Evolutionary conservation across 2,797 vertebrate species (phyloP).

Genomic region (Glyptemys insculpta): DNA sequence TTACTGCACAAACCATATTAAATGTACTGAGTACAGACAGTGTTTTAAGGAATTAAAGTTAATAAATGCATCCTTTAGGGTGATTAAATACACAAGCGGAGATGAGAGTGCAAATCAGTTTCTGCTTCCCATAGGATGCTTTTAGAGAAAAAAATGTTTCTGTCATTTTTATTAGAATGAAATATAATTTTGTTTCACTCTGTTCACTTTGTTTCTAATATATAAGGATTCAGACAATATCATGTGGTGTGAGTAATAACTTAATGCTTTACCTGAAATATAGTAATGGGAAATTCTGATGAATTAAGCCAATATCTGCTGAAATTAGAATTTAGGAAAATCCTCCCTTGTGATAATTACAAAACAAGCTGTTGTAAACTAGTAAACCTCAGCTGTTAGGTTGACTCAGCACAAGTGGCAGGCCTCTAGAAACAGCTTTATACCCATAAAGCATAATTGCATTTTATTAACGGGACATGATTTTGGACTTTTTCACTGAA

Average conservation of each 20-base stretch:
- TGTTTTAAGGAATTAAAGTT: conserved; percentile 40
- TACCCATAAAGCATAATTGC: conserved; percentile 60
- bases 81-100: conserved; percentile 64
- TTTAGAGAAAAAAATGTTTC: conserved; percentile 28
- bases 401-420: conserved; percentile 41
- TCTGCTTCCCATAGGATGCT: conserved; percentile 45
- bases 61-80: conserved; percentile 55
- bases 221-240: conserved; percentile 51
- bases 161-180: conserved; percentile 61
- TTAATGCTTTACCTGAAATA: conserved; percentile 67
- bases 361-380: conserved; percentile 58
- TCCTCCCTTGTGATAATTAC: conserved; percentile 64
- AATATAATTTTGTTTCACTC: conserved; percentile 61
- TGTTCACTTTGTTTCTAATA: conserved; percentile 53
- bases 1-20: neutral
- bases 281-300: conserved; percentile 72
- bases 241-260: conserved; percentile 65
- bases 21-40: neutral
- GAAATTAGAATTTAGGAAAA: conserved; percentile 68
- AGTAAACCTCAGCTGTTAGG: conserved; percentile 59
- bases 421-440: conserved; percentile 55
- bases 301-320: conserved; percentile 75
- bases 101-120: conserved; percentile 33
- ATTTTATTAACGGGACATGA: conserved; percentile 62
- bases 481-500: conserved; percentile 11